phyloP scores from a whole-genome alignment of 2,113 vertebrate species.

The Pundamilia nyererei region DNA sequence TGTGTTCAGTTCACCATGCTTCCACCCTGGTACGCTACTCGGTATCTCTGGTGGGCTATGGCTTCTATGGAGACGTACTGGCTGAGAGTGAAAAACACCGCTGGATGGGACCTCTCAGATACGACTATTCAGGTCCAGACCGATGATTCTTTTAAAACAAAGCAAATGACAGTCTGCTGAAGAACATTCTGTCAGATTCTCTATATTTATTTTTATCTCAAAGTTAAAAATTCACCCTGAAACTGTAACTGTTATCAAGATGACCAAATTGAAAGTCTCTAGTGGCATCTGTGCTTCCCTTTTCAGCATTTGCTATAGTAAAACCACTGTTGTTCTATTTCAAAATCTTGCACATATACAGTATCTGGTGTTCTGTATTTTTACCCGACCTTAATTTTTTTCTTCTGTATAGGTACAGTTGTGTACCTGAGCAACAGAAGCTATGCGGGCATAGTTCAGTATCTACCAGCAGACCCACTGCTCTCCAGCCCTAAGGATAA shows the following conservation, averaged over 20 bases:
- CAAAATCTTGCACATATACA: not conserved
- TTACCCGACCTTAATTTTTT: not conserved
- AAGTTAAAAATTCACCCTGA: not conserved
- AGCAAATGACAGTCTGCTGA: not conserved
- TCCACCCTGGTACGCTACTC: slow-evolving; percentile 68
- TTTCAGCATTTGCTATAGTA: not conserved
- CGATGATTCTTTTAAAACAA: not conserved
- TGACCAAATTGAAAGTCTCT: not conserved
- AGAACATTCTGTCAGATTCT: not conserved
- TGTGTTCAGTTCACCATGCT: slow-evolving; percentile 73
- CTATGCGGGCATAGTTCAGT: slow-evolving; percentile 73
- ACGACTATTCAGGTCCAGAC: slow-evolving; percentile 73
- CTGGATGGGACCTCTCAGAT: slow-evolving; percentile 80
- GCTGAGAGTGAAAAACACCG: slow-evolving; percentile 76
- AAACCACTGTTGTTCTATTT: not conserved
- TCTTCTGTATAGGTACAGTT: slow-evolving; percentile 60
- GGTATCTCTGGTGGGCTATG: slow-evolving; percentile 78
- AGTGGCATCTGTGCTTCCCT: not conserved
- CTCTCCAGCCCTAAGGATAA: slow-evolving; percentile 74
- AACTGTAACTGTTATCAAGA: not conserved
- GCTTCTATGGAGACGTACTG: slow-evolving; percentile 80
- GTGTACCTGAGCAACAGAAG: slow-evolving; percentile 74
- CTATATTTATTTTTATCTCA: not conserved
- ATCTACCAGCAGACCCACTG: slow-evolving; percentile 67
- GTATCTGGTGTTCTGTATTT: not conserved